These are phyloP conservation scores for Asbolus verrucosus DNA, from an alignment of 1,140 invertebrate species.

Conservation along the genomic window DNA sequence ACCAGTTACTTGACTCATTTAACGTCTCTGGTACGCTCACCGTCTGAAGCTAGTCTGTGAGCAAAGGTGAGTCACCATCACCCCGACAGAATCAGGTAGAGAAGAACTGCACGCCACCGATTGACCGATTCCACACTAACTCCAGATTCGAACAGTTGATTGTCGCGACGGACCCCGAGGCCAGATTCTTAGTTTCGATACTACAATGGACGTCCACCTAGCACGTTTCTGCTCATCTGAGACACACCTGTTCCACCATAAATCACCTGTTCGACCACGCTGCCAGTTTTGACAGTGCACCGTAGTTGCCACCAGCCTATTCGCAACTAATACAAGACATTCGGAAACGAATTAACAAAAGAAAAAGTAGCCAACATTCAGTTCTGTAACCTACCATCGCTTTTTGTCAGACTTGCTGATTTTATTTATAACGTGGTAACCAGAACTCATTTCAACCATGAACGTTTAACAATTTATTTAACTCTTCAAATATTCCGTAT, in stretches of 20 bases:
- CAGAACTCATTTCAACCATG: no score
- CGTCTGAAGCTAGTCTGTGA: slow-evolving; percentile 44
- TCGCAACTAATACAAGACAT: slow-evolving; percentile 3
- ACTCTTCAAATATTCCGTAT: no score
- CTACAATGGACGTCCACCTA: slow-evolving; percentile 27
- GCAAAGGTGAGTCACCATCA: slow-evolving; percentile 39
- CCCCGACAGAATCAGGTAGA: slow-evolving; percentile 41
- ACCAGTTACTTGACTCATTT: slow-evolving; percentile 52
- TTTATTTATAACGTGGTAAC: no score
- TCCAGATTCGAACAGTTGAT: slow-evolving; percentile 33
- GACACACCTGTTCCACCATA: slow-evolving; percentile 40
- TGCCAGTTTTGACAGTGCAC: slow-evolving; percentile 18
- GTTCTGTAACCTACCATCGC: no score
- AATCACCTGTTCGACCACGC: slow-evolving; percentile 42
- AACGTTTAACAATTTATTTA: no score
- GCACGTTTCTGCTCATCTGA: not conserved
- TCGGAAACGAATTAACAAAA: not conserved
- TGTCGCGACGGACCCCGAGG: slow-evolving; percentile 18
- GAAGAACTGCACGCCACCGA: slow-evolving; percentile 37
- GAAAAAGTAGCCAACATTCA: no score
- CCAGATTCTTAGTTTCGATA: slow-evolving; percentile 2
- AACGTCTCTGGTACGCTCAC: slow-evolving; percentile 45
- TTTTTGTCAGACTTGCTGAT: no score
- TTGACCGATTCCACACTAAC: slow-evolving; percentile 37
- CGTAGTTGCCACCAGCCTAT: no score